phyloP scores from a whole-genome alignment of 2,113 vertebrate genomes.

The Tonatia bakeri region DNA sequence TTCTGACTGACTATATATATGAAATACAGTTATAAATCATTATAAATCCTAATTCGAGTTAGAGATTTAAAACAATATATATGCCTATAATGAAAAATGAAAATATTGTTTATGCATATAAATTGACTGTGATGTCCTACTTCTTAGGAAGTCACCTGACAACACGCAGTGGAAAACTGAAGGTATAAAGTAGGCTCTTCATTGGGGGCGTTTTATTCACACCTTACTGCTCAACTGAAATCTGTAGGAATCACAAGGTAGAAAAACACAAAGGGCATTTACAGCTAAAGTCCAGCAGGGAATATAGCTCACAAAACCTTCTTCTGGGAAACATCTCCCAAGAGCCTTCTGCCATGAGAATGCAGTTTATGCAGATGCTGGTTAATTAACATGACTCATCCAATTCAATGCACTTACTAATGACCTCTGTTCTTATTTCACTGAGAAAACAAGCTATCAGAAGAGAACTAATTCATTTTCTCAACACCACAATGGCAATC shows the following conservation, averaged over 20 bases:
- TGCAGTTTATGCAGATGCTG: not conserved
- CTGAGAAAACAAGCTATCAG: not conserved
- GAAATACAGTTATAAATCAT: not conserved
- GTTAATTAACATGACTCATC: not conserved
- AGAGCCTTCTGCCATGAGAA: not conserved
- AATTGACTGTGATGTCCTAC: not conserved
- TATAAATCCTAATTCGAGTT: not conserved
- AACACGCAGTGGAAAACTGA: not conserved
- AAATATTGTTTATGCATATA: not conserved
- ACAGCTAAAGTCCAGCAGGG: not conserved
- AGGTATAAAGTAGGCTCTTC: not conserved
- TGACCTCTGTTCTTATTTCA: not conserved
- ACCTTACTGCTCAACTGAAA: not conserved
- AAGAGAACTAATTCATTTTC: conserved; percentile 18
- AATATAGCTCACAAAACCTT: not conserved
- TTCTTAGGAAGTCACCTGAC: not conserved
- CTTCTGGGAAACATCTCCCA: not conserved
- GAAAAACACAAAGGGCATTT: not conserved
- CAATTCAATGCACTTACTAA: not conserved
- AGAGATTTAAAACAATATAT: not conserved
- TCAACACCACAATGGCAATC: not conserved
- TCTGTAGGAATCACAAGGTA: not conserved
- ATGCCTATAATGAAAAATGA: not conserved
- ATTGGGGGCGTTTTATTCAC: not conserved
- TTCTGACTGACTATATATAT: not conserved